Evolutionary conservation across 2,797 vertebrate species (phyloP).

Genomic region (Sebastes trivittatus): DNA sequence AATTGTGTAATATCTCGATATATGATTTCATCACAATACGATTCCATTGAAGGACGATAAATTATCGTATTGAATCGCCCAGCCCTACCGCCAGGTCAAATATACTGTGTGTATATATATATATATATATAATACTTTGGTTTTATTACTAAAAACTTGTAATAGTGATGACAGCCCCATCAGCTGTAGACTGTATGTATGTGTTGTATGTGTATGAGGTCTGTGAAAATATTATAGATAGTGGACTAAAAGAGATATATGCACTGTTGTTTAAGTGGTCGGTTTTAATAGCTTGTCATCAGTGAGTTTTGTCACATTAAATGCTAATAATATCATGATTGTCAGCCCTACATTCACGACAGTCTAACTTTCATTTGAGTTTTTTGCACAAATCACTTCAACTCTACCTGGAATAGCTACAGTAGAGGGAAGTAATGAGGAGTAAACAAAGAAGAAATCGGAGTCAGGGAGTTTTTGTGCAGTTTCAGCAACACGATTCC

Average conservation of each 20-base stretch:
- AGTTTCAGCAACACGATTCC: conserved; percentile 9
- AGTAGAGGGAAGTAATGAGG: neutral
- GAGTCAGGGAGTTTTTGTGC: conserved; percentile 3
- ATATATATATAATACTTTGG: too few relatives aligned
- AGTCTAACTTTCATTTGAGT: neutral
- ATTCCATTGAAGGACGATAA: too few relatives aligned
- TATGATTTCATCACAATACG: too few relatives aligned
- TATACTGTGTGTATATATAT: too few relatives aligned
- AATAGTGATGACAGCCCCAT: too few relatives aligned
- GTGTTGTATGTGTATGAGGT: too few relatives aligned
- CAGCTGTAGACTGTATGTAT: neutral
- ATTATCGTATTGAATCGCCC: too few relatives aligned
- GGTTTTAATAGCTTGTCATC: neutral
- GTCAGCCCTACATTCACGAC: neutral
- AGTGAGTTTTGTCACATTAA: neutral
- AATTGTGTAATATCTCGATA: too few relatives aligned
- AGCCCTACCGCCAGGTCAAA: too few relatives aligned
- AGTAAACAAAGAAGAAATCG: conserved; percentile 9
- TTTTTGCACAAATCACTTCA: neutral
- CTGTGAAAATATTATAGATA: neutral
- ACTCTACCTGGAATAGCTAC: neutral
- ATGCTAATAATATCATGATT: neutral
- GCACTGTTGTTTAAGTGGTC: neutral
- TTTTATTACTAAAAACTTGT: too few relatives aligned
- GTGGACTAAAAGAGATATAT: neutral